Evolutionary conservation across 2,888 invertebrate species (phyloP), one percentile per base, ranked within the genome.

Genomic region (Rhamnusium bicolor): DNA sequence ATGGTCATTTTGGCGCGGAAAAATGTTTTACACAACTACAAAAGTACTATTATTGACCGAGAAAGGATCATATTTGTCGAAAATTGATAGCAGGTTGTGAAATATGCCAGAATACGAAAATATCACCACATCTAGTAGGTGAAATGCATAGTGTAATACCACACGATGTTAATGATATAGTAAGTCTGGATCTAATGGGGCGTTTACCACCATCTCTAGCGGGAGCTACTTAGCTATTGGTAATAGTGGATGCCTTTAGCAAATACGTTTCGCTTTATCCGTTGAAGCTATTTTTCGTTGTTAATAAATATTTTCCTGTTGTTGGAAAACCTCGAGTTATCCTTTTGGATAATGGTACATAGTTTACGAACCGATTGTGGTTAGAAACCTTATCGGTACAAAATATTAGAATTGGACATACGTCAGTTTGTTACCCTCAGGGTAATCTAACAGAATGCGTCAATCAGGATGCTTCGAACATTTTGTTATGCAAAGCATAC

Each of bases 1-100:
- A 53, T 24, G 51, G 66, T n/a, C 53, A 66, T 53, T 66, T 51
- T 53, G 66, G 66, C 12, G 19, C 51, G 1, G 10, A 53, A 66
- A 66, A 51, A n/a, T 27, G 27, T 24, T 24, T 51, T 10, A 32
- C 16, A 2, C 29, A 27, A 24, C 7, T 53, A n/a, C 12, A 3
- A 29, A 18, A 32, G 53, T 16, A 10, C 8, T 29, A 51, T 29
- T 66, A 12, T 53, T 49, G 49, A 49, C 19, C 51, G 14, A 66
- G 21, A 66, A 53, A 53, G 66, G 66, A 12, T 2, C n/a, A 32
- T 7, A 18, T 1, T 14, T 51, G 6, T 2, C 14, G 12, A 2
- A 53, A 32, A 53, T 66, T 24, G 16, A 24, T 66, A 1, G 27
- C 27, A 8, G 27, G 24, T 32, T 53, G 66, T 32, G 66, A 66